A percentile compares a stretch with the other conserved stretches of the same genome.
phyloP scores from a whole-genome alignment of 2,888 invertebrate genomes.

The Lissonota sp. region DNA sequence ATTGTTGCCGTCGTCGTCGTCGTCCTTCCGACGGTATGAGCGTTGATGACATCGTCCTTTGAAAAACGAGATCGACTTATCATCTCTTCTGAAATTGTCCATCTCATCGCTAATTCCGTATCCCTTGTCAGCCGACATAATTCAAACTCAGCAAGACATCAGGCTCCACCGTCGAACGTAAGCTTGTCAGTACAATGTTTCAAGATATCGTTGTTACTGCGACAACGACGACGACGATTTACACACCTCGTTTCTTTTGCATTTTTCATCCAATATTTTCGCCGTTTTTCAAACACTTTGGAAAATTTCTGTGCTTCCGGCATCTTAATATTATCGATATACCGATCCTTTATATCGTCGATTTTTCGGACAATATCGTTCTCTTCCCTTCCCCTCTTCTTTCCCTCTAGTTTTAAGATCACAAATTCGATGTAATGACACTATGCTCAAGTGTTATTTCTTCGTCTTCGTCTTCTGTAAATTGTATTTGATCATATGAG shows the following conservation, averaged over 20 bases:
- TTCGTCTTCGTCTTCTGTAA: conserved; percentile 29
- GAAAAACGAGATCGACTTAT: background rate
- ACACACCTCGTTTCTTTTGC: background rate
- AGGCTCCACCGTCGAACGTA: conserved; percentile 42
- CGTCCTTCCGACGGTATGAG: conserved; percentile 46
- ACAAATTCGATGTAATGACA: background rate
- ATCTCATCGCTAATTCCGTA: conserved; percentile 17
- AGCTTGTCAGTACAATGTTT: conserved; percentile 14
- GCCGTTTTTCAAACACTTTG: conserved; percentile 1
- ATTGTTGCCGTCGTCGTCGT: conserved; percentile 65
- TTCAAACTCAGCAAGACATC: conserved; percentile 48
- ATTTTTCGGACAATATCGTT: background rate
- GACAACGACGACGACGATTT: conserved; percentile 6
- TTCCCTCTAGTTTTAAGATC: background rate
- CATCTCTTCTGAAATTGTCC: conserved; percentile 34
- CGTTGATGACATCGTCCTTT: conserved; percentile 23
- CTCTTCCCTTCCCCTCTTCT: background rate
- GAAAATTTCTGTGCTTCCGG: conserved; percentile 42
- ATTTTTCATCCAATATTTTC: background rate
- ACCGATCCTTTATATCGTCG: background rate
- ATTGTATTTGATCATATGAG: conserved; percentile 11
- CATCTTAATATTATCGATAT: conserved; percentile 40
- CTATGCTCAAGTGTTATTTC: background rate
- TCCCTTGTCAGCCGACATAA: conserved; percentile 51
- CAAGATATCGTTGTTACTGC: conserved; percentile 9